Conservation (phyloP, 2,797 vertebrate genomes). For the Dromococcyx pavoninus region DNA sequence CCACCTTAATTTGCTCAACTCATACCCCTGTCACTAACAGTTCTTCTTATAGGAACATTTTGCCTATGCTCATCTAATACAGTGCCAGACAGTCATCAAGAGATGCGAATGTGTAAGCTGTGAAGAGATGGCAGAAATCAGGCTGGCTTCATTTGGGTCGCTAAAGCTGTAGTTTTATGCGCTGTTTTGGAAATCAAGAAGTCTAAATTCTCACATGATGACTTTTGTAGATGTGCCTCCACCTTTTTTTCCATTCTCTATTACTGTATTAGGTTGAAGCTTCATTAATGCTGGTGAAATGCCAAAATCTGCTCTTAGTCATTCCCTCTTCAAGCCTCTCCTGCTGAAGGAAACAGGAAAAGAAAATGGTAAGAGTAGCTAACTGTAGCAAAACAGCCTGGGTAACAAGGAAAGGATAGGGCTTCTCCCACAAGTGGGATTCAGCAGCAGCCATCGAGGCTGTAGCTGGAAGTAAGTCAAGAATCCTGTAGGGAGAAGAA, state of each 20-base stretch:
- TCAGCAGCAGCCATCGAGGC: background rate
- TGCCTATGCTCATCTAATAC: background rate
- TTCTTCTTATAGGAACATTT: background rate
- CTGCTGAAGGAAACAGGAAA: background rate
- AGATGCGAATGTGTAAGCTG: rapidly evolving
- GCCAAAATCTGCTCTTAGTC: background rate
- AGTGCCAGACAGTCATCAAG: background rate
- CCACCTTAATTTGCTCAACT: background rate
- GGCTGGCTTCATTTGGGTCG: background rate
- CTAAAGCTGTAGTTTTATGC: background rate
- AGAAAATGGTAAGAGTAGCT: background rate
- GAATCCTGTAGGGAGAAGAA: rapidly evolving
- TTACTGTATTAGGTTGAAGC: background rate
- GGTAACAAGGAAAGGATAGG: rapidly evolving
- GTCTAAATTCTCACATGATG: background rate
- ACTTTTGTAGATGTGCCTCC: background rate
- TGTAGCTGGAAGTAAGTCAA: background rate
- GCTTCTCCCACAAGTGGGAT: background rate
- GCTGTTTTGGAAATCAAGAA: background rate
- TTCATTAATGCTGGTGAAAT: background rate
- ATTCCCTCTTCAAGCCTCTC: background rate
- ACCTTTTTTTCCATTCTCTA: background rate
- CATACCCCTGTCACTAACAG: background rate
- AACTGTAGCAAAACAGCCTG: background rate
- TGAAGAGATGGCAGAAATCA: background rate